Conservation (phyloP, 2,113 vertebrate genomes). For the Columbina picui region DNA sequence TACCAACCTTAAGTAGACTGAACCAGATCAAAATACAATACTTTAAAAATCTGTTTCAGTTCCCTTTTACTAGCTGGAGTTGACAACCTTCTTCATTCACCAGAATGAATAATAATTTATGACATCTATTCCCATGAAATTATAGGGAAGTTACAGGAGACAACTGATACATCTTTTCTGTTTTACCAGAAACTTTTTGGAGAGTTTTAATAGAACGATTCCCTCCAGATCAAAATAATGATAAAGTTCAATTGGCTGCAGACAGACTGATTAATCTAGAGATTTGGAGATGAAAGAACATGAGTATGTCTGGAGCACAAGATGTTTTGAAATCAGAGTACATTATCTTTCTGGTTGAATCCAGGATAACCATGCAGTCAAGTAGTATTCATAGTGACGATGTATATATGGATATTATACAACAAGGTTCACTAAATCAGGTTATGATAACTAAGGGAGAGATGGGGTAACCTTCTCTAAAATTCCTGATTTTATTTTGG, state of each 20-base stretch:
- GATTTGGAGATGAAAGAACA: background rate
- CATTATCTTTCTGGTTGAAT: background rate
- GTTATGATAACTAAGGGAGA: background rate
- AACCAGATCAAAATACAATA: background rate
- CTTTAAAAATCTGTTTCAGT: background rate
- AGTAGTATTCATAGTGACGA: background rate
- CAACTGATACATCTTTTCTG: background rate
- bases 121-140: background rate
- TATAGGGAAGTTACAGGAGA: background rate
- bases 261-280: background rate
- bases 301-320: background rate
- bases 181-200: background rate
- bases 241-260: background rate
- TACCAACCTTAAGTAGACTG: background rate
- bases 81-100: background rate
- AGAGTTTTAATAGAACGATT: background rate
- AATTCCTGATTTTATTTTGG: background rate
- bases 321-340: background rate
- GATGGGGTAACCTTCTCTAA: background rate
- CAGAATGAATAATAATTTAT: background rate
- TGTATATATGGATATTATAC: accelerated
- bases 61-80: background rate
- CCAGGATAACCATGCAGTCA: background rate
- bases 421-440: background rate
- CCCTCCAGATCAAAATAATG: background rate